These are phyloP conservation scores for Nineta flava DNA, from an alignment of 2,888 invertebrate genomes.

Conservation along the genomic window DNA sequence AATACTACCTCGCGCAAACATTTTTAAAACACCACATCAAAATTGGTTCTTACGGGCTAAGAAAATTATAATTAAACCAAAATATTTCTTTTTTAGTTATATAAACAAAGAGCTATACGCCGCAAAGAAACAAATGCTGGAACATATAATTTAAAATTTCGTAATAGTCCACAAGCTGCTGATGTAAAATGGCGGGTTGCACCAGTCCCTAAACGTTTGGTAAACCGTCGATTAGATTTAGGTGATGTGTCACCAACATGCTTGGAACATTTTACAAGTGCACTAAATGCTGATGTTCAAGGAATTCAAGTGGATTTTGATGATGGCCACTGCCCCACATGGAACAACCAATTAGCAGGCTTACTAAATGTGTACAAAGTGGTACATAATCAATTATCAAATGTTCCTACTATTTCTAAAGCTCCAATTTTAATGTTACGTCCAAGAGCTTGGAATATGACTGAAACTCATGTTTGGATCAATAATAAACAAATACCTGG, in stretches of 20 bases:
- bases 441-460: slow-evolving; percentile 60
- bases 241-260: slow-evolving; percentile 49
- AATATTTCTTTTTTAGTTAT: slow-evolving; percentile 11
- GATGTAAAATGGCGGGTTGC: slow-evolving; percentile 40
- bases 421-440: slow-evolving; percentile 48
- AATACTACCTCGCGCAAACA: too few species aligned
- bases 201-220: slow-evolving; percentile 36
- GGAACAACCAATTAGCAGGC: slow-evolving; percentile 49
- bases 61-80: too few species aligned
- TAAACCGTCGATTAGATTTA: slow-evolving; percentile 43
- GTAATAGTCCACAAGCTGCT: slow-evolving; percentile 26
- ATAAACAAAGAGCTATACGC: slow-evolving; percentile 24
- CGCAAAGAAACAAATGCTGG: slow-evolving; percentile 23
- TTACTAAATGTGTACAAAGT: slow-evolving; percentile 41
- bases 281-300: slow-evolving; percentile 37
- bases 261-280: slow-evolving; percentile 35
- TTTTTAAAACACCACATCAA: too few species aligned
- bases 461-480: slow-evolving; percentile 46
- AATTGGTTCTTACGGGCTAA: too few species aligned
- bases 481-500: slow-evolving; percentile 44
- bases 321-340: slow-evolving; percentile 58
- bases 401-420: slow-evolving; percentile 34
- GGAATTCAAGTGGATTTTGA: slow-evolving; percentile 51
- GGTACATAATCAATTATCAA: slow-evolving; percentile 33
- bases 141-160: slow-evolving; percentile 27